These are phyloP conservation scores for Lysiphlebus fabarum DNA, from an alignment of 1,140 invertebrate species.

Conservation along the genomic window DNA sequence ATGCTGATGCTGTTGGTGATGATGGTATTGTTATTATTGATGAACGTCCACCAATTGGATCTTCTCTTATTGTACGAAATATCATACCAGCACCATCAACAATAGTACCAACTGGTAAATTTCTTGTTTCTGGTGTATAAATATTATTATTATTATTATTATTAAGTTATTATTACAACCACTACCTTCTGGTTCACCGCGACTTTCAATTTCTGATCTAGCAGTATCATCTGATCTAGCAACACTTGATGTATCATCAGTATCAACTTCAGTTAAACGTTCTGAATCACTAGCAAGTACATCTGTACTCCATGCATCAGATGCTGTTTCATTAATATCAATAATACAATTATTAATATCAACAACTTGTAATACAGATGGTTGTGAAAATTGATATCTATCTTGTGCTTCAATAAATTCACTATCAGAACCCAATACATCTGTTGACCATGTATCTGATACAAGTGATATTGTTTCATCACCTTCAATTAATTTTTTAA, in stretches of 20 bases:
- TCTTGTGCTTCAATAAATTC: slow-evolving; percentile 77
- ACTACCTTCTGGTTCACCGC: slow-evolving; percentile 53
- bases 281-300: slow-evolving; percentile 93
- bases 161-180: too few relatives aligned
- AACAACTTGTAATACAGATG: slow-evolving; percentile 34
- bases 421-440: slow-evolving; percentile 91
- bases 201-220: slow-evolving; percentile 61
- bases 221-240: slow-evolving; percentile 72
- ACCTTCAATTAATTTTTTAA: slow-evolving; percentile 80
- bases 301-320: slow-evolving; percentile 97
- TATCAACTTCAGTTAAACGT: slow-evolving; percentile 82
- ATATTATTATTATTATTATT: too few relatives aligned
- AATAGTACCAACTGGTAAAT: slow-evolving; percentile 27
- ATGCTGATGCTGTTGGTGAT: slow-evolving; percentile 39
- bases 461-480: slow-evolving; percentile 94
- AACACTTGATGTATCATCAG: slow-evolving; percentile 75
- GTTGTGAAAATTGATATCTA: slow-evolving; percentile 49
- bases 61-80: slow-evolving; percentile 51
- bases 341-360: slow-evolving; percentile 45
- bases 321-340: slow-evolving; percentile 86
- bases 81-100: slow-evolving; percentile 35
- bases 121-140: slow-evolving; percentile 40
- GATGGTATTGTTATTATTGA: slow-evolving; percentile 30
- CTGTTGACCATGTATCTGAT: slow-evolving; percentile 96
- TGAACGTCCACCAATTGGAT: slow-evolving; percentile 30